Evolutionary conservation across 2,797 vertebrate species (phyloP), one percentile per base, ranked within the genome.

Genomic region (Calcarius lapponicus): DNA sequence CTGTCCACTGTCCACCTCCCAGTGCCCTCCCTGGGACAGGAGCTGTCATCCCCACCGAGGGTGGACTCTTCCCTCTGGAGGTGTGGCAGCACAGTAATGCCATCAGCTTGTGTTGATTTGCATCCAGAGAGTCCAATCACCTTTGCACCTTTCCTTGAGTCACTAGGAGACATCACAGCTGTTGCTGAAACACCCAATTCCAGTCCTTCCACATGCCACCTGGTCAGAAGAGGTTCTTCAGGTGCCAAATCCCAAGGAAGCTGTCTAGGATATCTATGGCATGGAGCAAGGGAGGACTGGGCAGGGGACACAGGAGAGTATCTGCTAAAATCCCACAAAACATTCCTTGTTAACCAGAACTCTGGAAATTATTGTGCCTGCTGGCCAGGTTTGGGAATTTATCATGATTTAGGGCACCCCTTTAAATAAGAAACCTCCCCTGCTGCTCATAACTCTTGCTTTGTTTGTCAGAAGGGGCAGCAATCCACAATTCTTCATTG

Each of bases 381-480:
- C 97, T 96, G 97, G 97, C 84, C 98, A 96, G 97, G 97, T 94
- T 94, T 94, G 66, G 75, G 88, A 93, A 94, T 87, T 54, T 38
- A 53, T 84, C 66, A 60, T 95, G 71, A 96, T 95, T 91, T 88
- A 93, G 94, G 90, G 92, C 92, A 91, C 61, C 73, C 95, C 84
- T 88, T 61, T n/a, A 75, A 72, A 76, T 80, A 32, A 51, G 57
- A 80, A 53, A 31, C 53, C 90, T 93, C 94, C 83, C 76, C 60
- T 65, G 29, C 69, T 78, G 64, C 74, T 90, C 38, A 0, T 18
- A 69, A 67, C 74, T 64, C 48, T 62, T n/a, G 78, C 65, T 88
- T 91, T n/a, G 17, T 43, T 74, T 90, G 93, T 95, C 85, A 80
- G 32, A 92, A 95, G 58, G 56, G 78, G 71, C 93, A 73, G 91